Conservation (phyloP, 2,888 invertebrate genomes). For the Netelia fuscicornis region DNA sequence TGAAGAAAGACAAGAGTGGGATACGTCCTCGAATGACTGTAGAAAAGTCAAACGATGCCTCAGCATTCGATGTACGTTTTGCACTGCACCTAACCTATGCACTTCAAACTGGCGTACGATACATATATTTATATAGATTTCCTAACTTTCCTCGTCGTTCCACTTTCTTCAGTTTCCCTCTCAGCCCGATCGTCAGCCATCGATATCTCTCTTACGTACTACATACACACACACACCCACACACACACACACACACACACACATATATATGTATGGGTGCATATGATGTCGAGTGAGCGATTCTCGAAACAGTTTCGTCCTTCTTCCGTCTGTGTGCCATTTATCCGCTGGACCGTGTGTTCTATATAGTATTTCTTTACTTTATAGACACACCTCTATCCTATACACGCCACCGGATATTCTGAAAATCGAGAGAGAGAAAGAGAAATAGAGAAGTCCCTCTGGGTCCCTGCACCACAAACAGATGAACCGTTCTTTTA, state of each 20-base stretch:
- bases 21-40: constrained; percentile 66
- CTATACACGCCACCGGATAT: constrained; percentile 17
- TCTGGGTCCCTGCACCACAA: not conserved
- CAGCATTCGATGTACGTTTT: constrained; percentile 42
- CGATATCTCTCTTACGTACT: not conserved
- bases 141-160: constrained; percentile 22
- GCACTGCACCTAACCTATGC: constrained; percentile 18
- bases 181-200: not conserved
- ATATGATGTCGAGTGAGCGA: not conserved
- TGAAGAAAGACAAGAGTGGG: constrained; percentile 58
- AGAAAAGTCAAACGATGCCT: constrained; percentile 71
- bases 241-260: too few relatives aligned
- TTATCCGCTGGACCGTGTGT: not conserved
- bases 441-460: not conserved
- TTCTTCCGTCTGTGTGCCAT: constrained; percentile 1
- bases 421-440: not conserved
- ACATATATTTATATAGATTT: constrained; percentile 14
- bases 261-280: not conserved
- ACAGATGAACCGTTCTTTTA: constrained; percentile 19
- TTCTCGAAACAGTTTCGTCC: not conserved
- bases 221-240: not conserved
- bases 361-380: not conserved
- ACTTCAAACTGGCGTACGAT: constrained; percentile 20
- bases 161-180: constrained; percentile 14
- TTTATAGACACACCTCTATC: constrained; percentile 1